Evolutionary conservation across 2,113 vertebrate genomes (phyloP), one percentile per base, ranked within the genome.

Genomic region (Bombycilla garrulus): DNA sequence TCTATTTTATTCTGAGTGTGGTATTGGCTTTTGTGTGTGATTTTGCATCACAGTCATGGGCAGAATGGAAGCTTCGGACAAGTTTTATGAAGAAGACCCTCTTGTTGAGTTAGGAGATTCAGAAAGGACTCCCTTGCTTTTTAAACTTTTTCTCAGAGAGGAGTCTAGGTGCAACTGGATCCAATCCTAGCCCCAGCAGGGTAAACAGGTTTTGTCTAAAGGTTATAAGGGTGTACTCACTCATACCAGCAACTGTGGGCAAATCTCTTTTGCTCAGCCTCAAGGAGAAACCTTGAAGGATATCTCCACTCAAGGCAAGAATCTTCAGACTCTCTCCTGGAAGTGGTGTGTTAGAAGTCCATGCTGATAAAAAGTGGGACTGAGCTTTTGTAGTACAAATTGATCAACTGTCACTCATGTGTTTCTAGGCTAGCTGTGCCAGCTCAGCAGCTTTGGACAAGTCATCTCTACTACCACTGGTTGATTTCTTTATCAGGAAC

Each of bases 11-110:
- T 87, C 40, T 33, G 33, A n/a, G 15, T n/a, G n/a, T 31, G 11
- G 2, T 48, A 42, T 33, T 45, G 60, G 23, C 36, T 76, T 92
- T 62, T 70, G 33, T 47, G 26, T 7, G 2, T 58, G 23, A 66
- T 73, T 91, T 51, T 20, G 16, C 42, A 38, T 66, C 66, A 16
- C 19, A 5, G 26, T 36, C n/a, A 40, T 40, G 12, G 29, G 12
- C 17, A 69, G n/a, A 69, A 82, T 69, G 14, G 40, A 76, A 35
- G 21, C 47, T 76, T 67, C 0, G 0, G 54, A 26, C 0, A 0
- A 35, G 12, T 21, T 67, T 60, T 74, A 24, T 76, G 60, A 76
- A 60, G 38, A 67, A 66, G 53, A 53, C n/a, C 21, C n/a, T 61
- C 16, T 58, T 67, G 17, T 35, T 60, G 61, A 53, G 14, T 53